Percentiles rank a stretch among this genome's conserved stretches.
These are phyloP conservation scores for Drosophila eohydei DNA, from an alignment of 2,888 invertebrate species.

Conservation along the genomic window DNA sequence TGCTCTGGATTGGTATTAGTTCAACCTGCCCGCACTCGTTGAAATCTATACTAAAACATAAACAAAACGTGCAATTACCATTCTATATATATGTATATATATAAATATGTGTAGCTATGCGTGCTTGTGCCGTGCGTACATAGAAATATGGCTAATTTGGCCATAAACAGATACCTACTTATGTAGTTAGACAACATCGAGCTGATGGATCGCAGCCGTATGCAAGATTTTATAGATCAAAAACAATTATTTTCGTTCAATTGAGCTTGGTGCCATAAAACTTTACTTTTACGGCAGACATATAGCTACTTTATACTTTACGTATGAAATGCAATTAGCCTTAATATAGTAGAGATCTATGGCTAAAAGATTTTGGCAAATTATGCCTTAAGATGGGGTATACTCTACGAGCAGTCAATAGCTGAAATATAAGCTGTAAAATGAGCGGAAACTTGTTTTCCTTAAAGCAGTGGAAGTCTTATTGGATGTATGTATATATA, in stretches of 20 bases:
- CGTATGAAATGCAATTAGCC: neutral
- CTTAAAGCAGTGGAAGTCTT: no score
- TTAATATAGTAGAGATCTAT: neutral
- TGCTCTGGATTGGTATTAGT: conserved; percentile 21
- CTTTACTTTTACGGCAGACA: neutral
- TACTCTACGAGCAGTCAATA: neutral
- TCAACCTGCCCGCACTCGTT: conserved; percentile 35
- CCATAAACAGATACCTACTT: conserved; percentile 41
- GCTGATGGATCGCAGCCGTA: conserved; percentile 19
- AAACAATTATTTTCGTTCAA: conserved; percentile 16
- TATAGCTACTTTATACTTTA: neutral
- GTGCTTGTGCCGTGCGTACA: conserved; percentile 12
- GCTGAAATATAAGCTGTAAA: neutral
- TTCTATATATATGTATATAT: conserved; percentile 2
- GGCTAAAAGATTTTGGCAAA: no score
- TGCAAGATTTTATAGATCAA: conserved; percentile 46
- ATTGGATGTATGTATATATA: no score
- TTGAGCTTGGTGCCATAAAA: conserved; percentile 18
- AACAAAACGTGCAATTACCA: conserved; percentile 1
- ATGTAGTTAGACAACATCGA: conserved; percentile 25
- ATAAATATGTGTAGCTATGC: neutral
- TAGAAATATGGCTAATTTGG: conserved; percentile 32
- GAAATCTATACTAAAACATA: conserved; percentile 17
- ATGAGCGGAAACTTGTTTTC: neutral
- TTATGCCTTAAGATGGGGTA: no score